Conservation (phyloP, 2,113 vertebrate genomes). For the Erythrocercus mccallii region DNA sequence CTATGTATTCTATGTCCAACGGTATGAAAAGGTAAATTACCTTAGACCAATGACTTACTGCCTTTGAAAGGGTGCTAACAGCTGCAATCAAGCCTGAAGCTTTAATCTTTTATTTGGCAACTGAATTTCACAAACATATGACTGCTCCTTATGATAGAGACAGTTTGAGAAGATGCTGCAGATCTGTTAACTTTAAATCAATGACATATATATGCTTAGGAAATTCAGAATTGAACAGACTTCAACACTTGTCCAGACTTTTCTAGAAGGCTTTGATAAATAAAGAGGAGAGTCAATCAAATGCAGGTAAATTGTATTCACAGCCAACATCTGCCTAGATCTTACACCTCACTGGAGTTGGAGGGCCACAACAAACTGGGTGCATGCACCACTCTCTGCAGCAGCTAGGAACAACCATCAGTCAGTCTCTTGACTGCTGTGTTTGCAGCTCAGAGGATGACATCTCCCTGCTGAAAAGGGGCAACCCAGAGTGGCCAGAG, state of each 20-base stretch:
- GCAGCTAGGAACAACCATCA: not conserved
- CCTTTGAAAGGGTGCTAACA: slow-evolving; percentile 22
- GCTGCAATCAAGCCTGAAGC: not conserved
- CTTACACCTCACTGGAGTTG: not conserved
- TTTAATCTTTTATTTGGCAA: slow-evolving; percentile 6
- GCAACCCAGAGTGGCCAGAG: not conserved
- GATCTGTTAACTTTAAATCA: not conserved
- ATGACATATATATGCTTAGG: not conserved
- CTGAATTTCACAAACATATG: not conserved
- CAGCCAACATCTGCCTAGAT: not conserved
- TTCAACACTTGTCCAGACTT: not conserved
- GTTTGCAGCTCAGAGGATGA: not conserved
- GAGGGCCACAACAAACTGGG: not conserved
- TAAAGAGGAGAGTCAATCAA: not conserved
- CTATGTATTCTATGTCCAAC: not conserved
- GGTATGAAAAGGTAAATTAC: slow-evolving; percentile 19
- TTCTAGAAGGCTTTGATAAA: not conserved
- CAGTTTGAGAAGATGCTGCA: not conserved
- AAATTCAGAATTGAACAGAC: not conserved
- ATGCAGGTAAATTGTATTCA: not conserved
- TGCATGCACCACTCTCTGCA: not conserved
- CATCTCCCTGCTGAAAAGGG: not conserved
- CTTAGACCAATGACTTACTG: not conserved
- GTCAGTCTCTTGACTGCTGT: not conserved
- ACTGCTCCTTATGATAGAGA: not conserved